Evolutionary conservation across 1,140 invertebrate genomes (phyloP).

Genomic region (Drosophila seguyi): DNA sequence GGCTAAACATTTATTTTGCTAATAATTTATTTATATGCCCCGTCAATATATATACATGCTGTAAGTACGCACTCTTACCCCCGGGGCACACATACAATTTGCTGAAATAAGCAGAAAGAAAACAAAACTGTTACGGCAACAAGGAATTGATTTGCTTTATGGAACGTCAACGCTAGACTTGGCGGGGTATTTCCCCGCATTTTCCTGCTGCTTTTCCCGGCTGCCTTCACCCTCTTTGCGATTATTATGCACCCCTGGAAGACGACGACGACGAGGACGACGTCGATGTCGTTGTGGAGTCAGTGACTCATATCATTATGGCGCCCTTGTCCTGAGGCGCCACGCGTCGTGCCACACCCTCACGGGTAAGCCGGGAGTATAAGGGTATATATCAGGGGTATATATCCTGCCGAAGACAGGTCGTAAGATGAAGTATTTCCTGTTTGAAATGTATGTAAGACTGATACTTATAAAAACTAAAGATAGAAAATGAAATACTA

Average conservation of each 20-base stretch:
- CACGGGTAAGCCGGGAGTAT: background rate
- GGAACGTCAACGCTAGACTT: constrained; percentile 69
- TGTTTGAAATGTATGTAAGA: background rate
- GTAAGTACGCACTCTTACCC: constrained; percentile 49
- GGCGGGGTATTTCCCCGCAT: background rate
- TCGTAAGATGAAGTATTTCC: background rate
- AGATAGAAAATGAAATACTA: background rate
- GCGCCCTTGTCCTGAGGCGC: constrained; percentile 66
- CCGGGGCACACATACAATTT: constrained; percentile 67
- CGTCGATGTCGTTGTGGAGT: constrained; percentile 47
- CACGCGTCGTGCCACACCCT: constrained; percentile 41
- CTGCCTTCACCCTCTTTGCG: constrained; percentile 38
- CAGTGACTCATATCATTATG: constrained; percentile 79
- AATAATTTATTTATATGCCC: constrained; percentile 80
- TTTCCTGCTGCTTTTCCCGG: background rate
- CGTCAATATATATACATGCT: constrained; percentile 75
- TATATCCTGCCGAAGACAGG: background rate
- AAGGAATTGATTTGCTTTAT: constrained; percentile 77
- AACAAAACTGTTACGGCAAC: constrained; percentile 47
- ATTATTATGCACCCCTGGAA: constrained; percentile 72
- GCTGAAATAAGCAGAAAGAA: constrained; percentile 71
- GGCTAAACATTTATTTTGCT: constrained; percentile 76
- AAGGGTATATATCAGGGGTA: background rate
- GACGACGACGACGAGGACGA: constrained; percentile 10
- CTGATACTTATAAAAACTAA: background rate